Conservation (phyloP, 2,888 invertebrate species). For the Dicyrtoma fusca region DNA sequence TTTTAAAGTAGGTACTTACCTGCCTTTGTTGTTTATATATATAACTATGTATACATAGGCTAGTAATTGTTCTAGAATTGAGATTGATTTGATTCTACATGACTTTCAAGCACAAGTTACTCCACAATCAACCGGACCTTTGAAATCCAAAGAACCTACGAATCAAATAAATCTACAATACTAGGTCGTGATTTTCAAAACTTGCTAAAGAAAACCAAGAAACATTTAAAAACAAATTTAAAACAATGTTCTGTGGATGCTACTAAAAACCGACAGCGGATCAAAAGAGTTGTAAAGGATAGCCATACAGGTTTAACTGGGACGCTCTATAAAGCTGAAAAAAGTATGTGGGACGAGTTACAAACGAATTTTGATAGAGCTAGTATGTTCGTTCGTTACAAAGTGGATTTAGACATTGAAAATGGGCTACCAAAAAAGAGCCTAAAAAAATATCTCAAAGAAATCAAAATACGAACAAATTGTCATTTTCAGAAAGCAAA, state of each 20-base stretch:
- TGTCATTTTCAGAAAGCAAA: neutral
- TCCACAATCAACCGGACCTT: neutral
- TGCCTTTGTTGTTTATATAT: no score
- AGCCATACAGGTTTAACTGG: neutral
- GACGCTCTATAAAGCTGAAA: neutral
- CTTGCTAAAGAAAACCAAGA: constrained; percentile 1
- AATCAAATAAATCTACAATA: constrained; percentile 1
- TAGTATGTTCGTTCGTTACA: constrained; percentile 3
- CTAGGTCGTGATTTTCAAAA: neutral
- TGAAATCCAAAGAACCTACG: neutral
- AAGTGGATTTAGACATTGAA: neutral
- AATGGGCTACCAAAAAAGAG: neutral
- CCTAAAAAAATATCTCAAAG: neutral
- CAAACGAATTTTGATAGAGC: neutral
- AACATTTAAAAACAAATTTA: neutral
- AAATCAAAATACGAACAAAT: neutral
- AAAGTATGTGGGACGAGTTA: neutral
- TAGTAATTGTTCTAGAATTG: no score
- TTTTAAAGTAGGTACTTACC: no score
- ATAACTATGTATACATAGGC: no score
- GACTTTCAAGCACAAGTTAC: neutral
- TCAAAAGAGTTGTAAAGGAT: neutral
- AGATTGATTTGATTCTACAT: no score
- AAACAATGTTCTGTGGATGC: neutral
- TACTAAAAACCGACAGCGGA: neutral